Conservation (phyloP, 2,888 invertebrate genomes). For the Elegia similella region DNA sequence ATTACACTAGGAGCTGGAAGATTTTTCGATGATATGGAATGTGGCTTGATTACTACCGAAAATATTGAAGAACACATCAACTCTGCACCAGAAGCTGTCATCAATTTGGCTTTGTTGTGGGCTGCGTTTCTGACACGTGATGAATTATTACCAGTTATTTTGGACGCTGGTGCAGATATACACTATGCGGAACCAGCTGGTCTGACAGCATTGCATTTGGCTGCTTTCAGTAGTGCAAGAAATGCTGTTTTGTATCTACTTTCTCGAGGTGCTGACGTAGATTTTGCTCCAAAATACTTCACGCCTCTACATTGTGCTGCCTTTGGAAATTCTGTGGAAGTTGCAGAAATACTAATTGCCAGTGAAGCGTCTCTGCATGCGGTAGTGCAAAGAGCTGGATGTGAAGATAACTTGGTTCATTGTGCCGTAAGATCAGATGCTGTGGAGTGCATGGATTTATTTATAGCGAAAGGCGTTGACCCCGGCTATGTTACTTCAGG, state of each 20-base stretch:
- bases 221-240: slow-evolving; percentile 88
- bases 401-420: slow-evolving; percentile 90
- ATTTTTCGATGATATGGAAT: slow-evolving; percentile 89
- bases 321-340: slow-evolving; percentile 91
- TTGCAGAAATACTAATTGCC: slow-evolving; percentile 88
- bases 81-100: slow-evolving; percentile 84
- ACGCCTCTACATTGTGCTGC: slow-evolving; percentile 94
- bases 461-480: slow-evolving; percentile 88
- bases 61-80: slow-evolving; percentile 81
- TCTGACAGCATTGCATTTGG: slow-evolving; percentile 87
- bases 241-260: slow-evolving; percentile 86
- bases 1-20: slow-evolving; percentile 83
- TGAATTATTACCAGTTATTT: slow-evolving; percentile 85
- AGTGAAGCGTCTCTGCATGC: slow-evolving; percentile 86
- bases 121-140: slow-evolving; percentile 86
- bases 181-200: slow-evolving; percentile 88
- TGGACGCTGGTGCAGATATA: slow-evolving; percentile 85
- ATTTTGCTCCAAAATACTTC: slow-evolving; percentile 86
- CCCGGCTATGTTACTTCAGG: slow-evolving; percentile 88
- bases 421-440: slow-evolving; percentile 92
- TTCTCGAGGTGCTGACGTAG: slow-evolving; percentile 85
- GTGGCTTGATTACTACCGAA: slow-evolving; percentile 83
- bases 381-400: slow-evolving; percentile 84
- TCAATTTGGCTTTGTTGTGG: slow-evolving; percentile 87
- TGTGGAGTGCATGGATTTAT: slow-evolving; percentile 87